Base-by-base conservation (phyloP, 2,113 vertebrate species). In the Cynopterus brachyotis region DNA sequence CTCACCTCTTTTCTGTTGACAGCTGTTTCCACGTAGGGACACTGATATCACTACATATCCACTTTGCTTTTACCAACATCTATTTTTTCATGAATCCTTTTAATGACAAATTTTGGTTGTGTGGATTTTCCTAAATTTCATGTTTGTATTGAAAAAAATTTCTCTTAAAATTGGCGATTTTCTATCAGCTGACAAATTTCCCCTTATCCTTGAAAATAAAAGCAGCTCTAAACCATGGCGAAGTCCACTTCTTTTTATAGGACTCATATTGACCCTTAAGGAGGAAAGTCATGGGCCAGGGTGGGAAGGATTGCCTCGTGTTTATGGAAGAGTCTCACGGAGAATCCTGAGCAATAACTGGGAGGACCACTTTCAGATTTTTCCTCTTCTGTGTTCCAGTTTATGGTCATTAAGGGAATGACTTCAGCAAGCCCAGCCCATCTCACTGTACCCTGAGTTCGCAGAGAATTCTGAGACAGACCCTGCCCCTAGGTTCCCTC, bases 401-500 rank as follows among this genome's bases (percentile, higher is more conserved):
- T 78, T 35, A 30, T n/a, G n/a, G 32, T 26, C 10, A 0, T 53
- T 72, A n/a, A 72, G 66, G 10, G 66, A 42, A 28, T 8, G 5
- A 13, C 0, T 10, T 35, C 22, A 64, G 55, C 16, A 42, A 53
- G 75, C 28, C 26, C 3, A 13, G 12, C n/a, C 9, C 35, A 10
- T 72, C 45, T 28, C 28, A 20, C 16, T n/a, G 42, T 72, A 15
- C 55, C 57, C 75, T 62, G 19, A 81, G 42, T n/a, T 26, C 13
- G 9, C 35, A 70, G 67, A 47, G 73, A 35, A 30, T 55, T 37
- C n/a, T 55, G 55, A 20, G 22, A 15, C 3, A 2, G 62, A 19
- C 40, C 4, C 10, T 20, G 82, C 15, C 37, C 17, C 1, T 2
- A 2, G 2, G 1, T n/a, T 19, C 53, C 50, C 53, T 9, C 0